A percentile compares a stretch with the other conserved stretches of the same genome.
Evolutionary conservation across 2,888 invertebrate species (phyloP).

Genomic region (Willowsia nigromaculata): DNA sequence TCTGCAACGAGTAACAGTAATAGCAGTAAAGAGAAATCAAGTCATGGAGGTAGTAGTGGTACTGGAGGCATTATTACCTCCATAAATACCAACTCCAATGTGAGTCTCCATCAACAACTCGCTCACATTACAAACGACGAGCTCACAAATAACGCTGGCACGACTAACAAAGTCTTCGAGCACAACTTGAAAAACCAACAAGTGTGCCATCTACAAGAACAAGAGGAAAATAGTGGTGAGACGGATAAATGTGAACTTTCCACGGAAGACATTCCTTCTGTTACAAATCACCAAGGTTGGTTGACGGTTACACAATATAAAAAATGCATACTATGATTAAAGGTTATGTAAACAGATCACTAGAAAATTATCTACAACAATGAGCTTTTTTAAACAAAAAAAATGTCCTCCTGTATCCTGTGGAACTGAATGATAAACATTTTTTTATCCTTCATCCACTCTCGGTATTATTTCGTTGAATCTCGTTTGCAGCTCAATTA

Average conservation of each 20-base stretch:
- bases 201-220: slow-evolving; percentile 4
- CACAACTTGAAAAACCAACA: slow-evolving; percentile 52
- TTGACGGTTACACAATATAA: slow-evolving; percentile 5
- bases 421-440: too few relatives aligned
- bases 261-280: slow-evolving; percentile 38
- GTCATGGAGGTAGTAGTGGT: slow-evolving; percentile 12
- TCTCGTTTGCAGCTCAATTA: neutral
- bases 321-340: neutral
- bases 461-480: neutral
- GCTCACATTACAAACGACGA: slow-evolving; percentile 32
- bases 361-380: neutral
- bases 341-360: neutral
- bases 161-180: slow-evolving; percentile 31
- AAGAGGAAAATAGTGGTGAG: slow-evolving; percentile 25
- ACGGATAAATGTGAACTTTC: slow-evolving; percentile 39
- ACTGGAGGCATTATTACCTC: slow-evolving; percentile 17
- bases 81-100: slow-evolving; percentile 3
- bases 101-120: neutral
- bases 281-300: slow-evolving; percentile 67
- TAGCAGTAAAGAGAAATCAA: slow-evolving; percentile 9
- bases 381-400: neutral
- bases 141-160: neutral
- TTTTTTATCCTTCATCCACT: too few relatives aligned
- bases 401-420: neutral
- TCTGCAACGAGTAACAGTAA: neutral